These are phyloP conservation scores for Heliconius himera DNA, from an alignment of 1,140 invertebrate species.

Conservation along the genomic window DNA sequence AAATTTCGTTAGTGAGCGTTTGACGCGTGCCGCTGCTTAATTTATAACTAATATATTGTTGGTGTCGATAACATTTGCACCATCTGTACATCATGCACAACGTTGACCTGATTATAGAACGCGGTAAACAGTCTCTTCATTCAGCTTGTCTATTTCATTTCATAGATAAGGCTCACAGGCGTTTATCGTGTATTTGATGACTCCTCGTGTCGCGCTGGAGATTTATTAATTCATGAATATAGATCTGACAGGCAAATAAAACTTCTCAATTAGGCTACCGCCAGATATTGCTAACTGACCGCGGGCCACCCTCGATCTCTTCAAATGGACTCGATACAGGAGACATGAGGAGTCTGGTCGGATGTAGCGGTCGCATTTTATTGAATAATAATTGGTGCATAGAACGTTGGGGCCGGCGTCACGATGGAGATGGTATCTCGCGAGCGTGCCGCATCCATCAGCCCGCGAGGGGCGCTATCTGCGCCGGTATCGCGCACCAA, in stretches of 20 bases:
- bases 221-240: conserved; percentile 26
- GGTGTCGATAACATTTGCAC: conserved; percentile 25
- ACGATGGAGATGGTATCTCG: conserved; percentile 72
- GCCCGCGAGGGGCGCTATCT: conserved; percentile 58
- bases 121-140: conserved; percentile 34
- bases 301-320: conserved; percentile 48
- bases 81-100: conserved; percentile 1
- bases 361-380: conserved; percentile 54
- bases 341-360: conserved; percentile 47
- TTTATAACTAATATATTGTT: conserved; percentile 21
- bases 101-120: conserved; percentile 27
- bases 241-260: conserved; percentile 40
- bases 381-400: conserved; percentile 79
- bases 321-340: conserved; percentile 25
- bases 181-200: conserved; percentile 45
- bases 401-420: conserved; percentile 55
- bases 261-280: conserved; percentile 65
- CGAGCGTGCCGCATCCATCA: conserved; percentile 77
- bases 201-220: not conserved
- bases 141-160: conserved; percentile 17
- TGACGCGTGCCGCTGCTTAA: conserved; percentile 17
- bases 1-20: conserved; percentile 8
- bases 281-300: conserved; percentile 63
- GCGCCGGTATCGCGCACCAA: conserved; percentile 61
- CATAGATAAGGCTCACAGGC: conserved; percentile 34